These are phyloP conservation scores for Campylorhamphus procurvoides DNA, from an alignment of 2,113 vertebrate genomes.

Conservation along the genomic window DNA sequence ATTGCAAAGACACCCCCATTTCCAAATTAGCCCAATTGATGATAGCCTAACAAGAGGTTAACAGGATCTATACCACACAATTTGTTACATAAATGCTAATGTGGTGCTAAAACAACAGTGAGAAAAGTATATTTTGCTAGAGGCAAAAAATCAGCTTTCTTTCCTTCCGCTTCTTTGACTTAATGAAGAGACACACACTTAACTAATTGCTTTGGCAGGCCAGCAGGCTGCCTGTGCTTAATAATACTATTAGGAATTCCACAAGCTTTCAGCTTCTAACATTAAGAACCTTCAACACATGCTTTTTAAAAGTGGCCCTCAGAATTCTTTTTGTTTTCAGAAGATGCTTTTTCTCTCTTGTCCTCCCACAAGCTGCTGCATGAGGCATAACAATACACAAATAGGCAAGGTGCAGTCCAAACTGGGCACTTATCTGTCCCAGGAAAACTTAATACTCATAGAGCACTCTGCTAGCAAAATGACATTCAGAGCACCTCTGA, in stretches of 20 bases:
- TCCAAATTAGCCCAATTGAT: not conserved
- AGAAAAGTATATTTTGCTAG: not conserved
- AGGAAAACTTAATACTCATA: not conserved
- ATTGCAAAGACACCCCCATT: not conserved
- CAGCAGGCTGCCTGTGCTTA: not conserved
- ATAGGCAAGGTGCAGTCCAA: fast-evolving
- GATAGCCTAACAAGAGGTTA: not conserved
- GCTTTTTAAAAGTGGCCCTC: not conserved
- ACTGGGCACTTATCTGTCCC: not conserved
- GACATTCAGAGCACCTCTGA: not conserved
- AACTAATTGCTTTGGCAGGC: not conserved
- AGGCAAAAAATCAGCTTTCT: not conserved
- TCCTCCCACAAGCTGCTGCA: not conserved
- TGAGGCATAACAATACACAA: not conserved
- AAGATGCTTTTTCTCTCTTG: not conserved
- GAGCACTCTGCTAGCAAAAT: not conserved
- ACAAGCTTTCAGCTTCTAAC: not conserved
- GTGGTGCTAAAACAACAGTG: not conserved
- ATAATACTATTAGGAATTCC: not conserved
- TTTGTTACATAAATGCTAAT: not conserved
- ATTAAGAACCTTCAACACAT: not conserved
- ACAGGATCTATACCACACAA: not conserved
- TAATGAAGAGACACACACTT: not conserved
- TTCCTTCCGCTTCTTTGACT: not conserved
- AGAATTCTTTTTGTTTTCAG: not conserved